A percentile compares a stretch with the other conserved stretches of the same genome.
Conservation (phyloP, 2,888 invertebrate genomes). For the Noctuana brunneofusca region DNA sequence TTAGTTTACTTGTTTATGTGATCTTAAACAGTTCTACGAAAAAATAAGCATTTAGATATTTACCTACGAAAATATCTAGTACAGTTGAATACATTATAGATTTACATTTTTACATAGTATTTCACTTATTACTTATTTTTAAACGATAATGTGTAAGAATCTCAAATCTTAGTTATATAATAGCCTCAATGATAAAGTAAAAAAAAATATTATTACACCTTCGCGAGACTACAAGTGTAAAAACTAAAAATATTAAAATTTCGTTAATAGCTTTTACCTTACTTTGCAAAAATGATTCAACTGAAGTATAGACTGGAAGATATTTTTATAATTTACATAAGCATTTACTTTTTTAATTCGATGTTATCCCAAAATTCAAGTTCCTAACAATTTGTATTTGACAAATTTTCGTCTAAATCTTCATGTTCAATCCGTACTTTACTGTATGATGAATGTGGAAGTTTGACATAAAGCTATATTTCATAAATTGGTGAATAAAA, state of each 20-base stretch:
- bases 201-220: slow-evolving; percentile 13
- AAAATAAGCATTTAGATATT: neutral
- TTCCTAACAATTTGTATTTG: no score
- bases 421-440: no score
- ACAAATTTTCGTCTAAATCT: no score
- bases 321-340: no score
- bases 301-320: no score
- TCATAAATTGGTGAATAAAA: slow-evolving; percentile 7
- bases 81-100: slow-evolving; percentile 12
- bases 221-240: slow-evolving; percentile 8
- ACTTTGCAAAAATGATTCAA: neutral
- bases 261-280: neutral
- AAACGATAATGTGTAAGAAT: neutral
- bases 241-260: neutral
- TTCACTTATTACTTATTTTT: slow-evolving; percentile 1
- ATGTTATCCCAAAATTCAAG: no score
- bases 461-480: neutral
- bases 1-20: neutral
- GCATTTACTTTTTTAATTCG: no score
- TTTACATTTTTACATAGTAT: slow-evolving; percentile 26
- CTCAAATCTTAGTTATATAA: slow-evolving; percentile 7
- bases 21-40: neutral
- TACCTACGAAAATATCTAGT: neutral
- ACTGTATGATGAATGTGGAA: no score
- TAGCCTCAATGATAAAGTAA: slow-evolving; percentile 7